Conservation (phyloP, 2,797 vertebrate species). For the Scyliorhinus canicula region DNA sequence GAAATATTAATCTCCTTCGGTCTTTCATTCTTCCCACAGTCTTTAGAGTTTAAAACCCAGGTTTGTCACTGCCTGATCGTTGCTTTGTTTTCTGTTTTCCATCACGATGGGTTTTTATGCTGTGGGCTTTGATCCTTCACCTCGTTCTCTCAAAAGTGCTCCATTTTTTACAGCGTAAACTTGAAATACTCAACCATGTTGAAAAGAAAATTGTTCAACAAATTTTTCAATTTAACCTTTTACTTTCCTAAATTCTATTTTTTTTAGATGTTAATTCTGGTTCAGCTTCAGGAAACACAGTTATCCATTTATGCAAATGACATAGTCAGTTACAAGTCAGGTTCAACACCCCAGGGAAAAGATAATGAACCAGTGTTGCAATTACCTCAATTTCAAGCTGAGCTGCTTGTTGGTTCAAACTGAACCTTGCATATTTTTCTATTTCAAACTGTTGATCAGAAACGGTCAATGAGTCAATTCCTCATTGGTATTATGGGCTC, state of each 20-base stretch:
- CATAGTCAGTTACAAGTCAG: not conserved
- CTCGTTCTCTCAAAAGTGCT: not conserved
- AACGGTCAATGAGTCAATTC: not conserved
- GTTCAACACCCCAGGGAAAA: not conserved
- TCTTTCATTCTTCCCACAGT: not conserved
- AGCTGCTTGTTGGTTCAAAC: not conserved
- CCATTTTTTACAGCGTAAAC: not conserved
- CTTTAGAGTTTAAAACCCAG: not conserved
- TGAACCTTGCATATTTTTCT: not conserved
- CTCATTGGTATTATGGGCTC: too few relatives aligned
- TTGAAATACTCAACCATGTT: not conserved
- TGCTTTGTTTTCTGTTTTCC: not conserved
- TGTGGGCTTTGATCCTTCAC: not conserved
- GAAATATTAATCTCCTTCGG: not conserved
- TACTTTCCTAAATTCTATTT: not conserved
- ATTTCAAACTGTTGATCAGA: not conserved
- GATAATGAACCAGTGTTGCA: not conserved
- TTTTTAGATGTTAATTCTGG: not conserved
- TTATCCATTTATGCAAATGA: not conserved
- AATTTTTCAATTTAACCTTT: not conserved
- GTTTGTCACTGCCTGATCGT: not conserved
- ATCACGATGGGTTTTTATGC: not conserved
- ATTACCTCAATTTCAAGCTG: not conserved
- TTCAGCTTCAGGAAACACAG: not conserved
- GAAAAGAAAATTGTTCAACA: not conserved